Evolutionary conservation across 2,113 vertebrate genomes (phyloP), one percentile per base, ranked within the genome.

Genomic region (Choloepus hoffmanni): DNA sequence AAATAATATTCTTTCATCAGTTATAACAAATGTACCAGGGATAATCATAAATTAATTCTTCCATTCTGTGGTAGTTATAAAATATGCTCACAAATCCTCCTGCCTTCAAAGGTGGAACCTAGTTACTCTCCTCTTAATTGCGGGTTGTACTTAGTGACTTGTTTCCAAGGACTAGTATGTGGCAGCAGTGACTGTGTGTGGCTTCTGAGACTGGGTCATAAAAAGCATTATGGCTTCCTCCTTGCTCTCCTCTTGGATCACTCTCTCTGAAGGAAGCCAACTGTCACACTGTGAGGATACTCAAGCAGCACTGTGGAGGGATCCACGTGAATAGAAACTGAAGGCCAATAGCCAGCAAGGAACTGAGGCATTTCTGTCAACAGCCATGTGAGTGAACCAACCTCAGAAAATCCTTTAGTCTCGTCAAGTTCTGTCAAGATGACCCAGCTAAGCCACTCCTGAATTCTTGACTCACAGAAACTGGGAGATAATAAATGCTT

Each of bases 41-140:
- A 92, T 40, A 97, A 92, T 58, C 28, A 83, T 74, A 77, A 86
- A 68, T 53, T 67, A 79, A 74, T 40, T 86, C 2, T 83, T 78
- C 10, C 3, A 62, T 40, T 76, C 55, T 67, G 4, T 78, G 33
- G 23, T 40, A 1, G 15, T 40, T 82, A 62, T n/a, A 81, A 96
- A 91, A 84, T 23, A 72, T 3, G 79, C 21, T 19, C 43, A 85
- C 40, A 53, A 53, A 86, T 68, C 62, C 4, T 50, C 28, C 43
- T 90, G 70, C 50, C 50, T 90, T 76, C 60, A 89, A 83, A 93
- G 26, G 16, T 4, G 73, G n/a, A 88, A 2, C 55, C 84, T 94
- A 68, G 67, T 36, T 36, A 23, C 26, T 19, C 62, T 87, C 68
- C 55, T 70, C 62, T 68, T 67, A 68, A 81, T 45, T 77, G 60